Evolutionary conservation across 2,888 invertebrate species (phyloP).

Genomic region (Lottia scabra): DNA sequence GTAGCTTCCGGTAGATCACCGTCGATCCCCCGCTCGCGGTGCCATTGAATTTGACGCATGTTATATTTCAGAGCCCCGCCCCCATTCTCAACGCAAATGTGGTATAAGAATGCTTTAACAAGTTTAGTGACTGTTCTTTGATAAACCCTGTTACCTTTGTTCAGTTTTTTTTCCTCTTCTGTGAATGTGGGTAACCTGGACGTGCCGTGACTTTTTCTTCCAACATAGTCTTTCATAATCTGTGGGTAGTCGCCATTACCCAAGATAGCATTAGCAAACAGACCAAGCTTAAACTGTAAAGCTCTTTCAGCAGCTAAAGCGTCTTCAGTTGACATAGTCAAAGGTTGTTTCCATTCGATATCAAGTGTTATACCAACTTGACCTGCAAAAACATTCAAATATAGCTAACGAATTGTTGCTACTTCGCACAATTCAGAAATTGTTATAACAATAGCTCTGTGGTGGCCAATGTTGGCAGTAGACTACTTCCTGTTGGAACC

Average conservation of each 20-base stretch:
- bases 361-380: conserved; percentile 52
- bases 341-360: conserved; percentile 58
- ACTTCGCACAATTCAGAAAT: no score
- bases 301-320: conserved; percentile 52
- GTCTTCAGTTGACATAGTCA: conserved; percentile 39
- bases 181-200: conserved; percentile 63
- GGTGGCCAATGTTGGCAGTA: no score
- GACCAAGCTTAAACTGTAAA: conserved; percentile 60
- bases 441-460: no score
- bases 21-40: no score
- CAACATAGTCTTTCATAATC: conserved; percentile 55
- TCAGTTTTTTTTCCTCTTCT: conserved; percentile 47
- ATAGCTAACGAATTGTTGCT: no score
- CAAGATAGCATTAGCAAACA: conserved; percentile 63
- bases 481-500: no score
- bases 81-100: no score
- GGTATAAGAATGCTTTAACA: no score
- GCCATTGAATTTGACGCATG: no score
- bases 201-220: conserved; percentile 38
- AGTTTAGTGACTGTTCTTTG: no score
- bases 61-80: no score
- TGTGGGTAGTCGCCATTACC: conserved; percentile 72
- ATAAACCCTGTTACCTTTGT: conserved; percentile 43
- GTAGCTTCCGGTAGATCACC: no score
- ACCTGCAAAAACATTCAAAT: conserved; percentile 39